These are phyloP conservation scores for Strigamia crassipes DNA, from an alignment of 2,888 invertebrate species.

Conservation along the genomic window DNA sequence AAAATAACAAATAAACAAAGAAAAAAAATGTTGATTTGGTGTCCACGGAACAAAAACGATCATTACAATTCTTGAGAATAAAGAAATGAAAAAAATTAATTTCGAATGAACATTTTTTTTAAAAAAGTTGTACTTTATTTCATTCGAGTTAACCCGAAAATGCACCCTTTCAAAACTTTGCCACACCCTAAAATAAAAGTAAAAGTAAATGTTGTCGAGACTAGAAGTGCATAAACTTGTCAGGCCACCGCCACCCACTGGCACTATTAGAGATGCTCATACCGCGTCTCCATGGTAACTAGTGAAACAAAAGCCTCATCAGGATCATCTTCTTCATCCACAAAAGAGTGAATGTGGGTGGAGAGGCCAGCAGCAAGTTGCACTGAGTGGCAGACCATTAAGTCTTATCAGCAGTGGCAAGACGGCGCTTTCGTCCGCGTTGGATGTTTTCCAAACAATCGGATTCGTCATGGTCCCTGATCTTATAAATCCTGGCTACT, in stretches of 20 bases:
- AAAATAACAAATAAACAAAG: not conserved
- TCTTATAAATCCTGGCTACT: conserved; percentile 47
- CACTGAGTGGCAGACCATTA: conserved; percentile 47
- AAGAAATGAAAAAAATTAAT: not conserved
- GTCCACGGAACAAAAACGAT: not conserved
- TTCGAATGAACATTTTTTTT: not conserved
- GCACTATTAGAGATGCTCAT: conserved; percentile 10
- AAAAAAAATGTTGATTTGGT: not conserved
- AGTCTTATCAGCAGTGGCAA: conserved; percentile 46
- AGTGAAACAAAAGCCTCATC: conserved; percentile 46
- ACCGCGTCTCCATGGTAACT: conserved; percentile 24
- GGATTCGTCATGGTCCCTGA: conserved; percentile 47
- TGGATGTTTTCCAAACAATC: conserved; percentile 48
- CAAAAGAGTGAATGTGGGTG: conserved; percentile 32
- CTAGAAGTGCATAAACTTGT: not conserved
- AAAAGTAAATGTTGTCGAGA: conserved; percentile 15
- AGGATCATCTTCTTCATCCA: conserved; percentile 46
- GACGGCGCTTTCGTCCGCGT: conserved; percentile 39
- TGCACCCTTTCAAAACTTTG: not conserved
- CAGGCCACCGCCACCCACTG: not conserved
- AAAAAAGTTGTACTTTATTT: not conserved
- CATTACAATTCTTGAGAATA: too few relatives aligned
- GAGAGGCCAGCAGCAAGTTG: conserved; percentile 44
- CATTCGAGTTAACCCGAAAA: not conserved
- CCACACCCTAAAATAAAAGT: not conserved